Evolutionary conservation across 2,888 invertebrate genomes (phyloP).

Genomic region (Antheraea yamamai): DNA sequence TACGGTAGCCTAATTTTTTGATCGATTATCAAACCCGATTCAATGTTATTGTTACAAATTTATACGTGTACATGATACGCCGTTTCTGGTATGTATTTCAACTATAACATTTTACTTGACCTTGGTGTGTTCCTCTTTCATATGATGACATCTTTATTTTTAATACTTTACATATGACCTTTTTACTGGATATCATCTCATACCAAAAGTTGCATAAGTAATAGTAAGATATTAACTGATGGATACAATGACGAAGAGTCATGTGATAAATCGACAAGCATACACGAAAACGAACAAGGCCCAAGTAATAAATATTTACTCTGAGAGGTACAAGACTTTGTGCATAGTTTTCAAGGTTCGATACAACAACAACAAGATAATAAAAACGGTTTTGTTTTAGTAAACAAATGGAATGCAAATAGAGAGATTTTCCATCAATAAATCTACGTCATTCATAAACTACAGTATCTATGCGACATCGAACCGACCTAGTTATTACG

Average conservation of each 20-base stretch:
- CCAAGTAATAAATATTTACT: too few species aligned
- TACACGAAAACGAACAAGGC: too few species aligned
- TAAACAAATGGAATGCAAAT: not conserved
- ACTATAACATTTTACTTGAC: not conserved
- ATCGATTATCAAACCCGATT: not conserved
- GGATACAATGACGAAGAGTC: too few species aligned
- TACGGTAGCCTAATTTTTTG: not conserved
- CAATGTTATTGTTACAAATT: not conserved
- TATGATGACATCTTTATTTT: too few species aligned
- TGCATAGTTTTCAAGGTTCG: not conserved
- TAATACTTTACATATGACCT: too few species aligned
- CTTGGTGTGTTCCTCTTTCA: not conserved
- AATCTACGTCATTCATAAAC: not conserved
- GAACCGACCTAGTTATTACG: not conserved
- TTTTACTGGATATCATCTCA: too few species aligned
- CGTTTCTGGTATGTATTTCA: not conserved
- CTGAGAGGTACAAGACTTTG: too few species aligned
- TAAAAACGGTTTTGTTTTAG: not conserved
- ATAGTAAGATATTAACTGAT: too few species aligned
- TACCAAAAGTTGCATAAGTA: too few species aligned
- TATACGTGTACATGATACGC: not conserved
- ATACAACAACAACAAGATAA: not conserved
- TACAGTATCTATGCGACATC: not conserved
- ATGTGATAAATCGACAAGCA: too few species aligned
- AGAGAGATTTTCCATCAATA: conserved; percentile 1